These are phyloP conservation scores for Hemiprocne comata DNA, from an alignment of 2,113 vertebrate species.

Conservation along the genomic window DNA sequence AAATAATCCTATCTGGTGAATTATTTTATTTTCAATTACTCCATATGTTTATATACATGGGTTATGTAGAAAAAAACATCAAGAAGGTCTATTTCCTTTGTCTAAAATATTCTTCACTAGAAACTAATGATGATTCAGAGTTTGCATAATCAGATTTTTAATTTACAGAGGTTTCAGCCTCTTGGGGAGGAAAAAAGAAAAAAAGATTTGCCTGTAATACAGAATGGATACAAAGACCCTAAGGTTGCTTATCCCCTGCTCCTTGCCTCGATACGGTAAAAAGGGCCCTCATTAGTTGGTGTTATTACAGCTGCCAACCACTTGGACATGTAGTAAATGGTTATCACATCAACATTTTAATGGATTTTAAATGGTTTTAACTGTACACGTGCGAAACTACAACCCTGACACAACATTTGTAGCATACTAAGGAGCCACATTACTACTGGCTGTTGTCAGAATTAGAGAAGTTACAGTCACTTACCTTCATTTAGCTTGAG, in stretches of 20 bases:
- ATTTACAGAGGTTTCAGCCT: neutral
- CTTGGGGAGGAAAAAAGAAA: no score
- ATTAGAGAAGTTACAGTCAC: neutral
- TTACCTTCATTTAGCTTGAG: neutral
- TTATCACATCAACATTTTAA: neutral
- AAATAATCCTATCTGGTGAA: neutral
- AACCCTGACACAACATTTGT: neutral
- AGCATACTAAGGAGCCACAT: neutral
- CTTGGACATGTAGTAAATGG: neutral
- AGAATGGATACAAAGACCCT: neutral
- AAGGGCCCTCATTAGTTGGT: neutral
- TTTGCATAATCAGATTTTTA: neutral
- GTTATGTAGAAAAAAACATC: neutral
- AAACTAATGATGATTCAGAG: neutral
- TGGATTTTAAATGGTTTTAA: neutral
- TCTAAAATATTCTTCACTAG: neutral
- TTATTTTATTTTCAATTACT: neutral
- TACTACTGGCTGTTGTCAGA: neutral
- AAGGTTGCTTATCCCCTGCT: neutral
- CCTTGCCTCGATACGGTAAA: neutral
- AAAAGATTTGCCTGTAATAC: neutral
- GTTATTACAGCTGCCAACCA: neutral
- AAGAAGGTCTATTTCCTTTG: neutral
- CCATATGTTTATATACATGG: neutral
- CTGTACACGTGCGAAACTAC: neutral